A percentile compares a stretch with the other conserved stretches of the same genome.
These are phyloP conservation scores for Sphaeramia orbicularis DNA, from an alignment of 2,797 vertebrate genomes.

Conservation along the genomic window DNA sequence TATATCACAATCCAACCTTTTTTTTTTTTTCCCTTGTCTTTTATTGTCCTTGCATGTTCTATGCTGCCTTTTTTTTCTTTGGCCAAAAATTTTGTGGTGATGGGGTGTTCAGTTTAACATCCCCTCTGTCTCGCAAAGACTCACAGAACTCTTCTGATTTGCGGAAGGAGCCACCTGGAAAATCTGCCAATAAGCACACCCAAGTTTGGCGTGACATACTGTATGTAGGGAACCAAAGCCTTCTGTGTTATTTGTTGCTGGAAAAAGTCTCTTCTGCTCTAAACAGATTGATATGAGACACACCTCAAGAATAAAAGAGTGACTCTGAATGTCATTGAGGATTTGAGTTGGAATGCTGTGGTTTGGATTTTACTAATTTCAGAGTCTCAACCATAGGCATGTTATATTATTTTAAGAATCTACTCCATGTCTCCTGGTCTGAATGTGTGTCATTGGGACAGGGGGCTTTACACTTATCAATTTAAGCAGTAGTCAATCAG, in stretches of 20 bases:
- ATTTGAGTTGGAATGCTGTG: constrained; percentile 43
- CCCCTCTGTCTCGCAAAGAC: constrained; percentile 7
- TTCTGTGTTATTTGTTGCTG: constrained; percentile 24
- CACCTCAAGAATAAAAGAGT: constrained; percentile 8
- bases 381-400: constrained; percentile 21
- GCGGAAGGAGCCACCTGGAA: constrained; percentile 17
- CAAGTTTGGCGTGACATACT: constrained; percentile 18
- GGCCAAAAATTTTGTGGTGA: constrained; percentile 59
- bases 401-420: constrained; percentile 13
- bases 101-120: constrained; percentile 8
- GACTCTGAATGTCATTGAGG: constrained; percentile 30
- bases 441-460: constrained; percentile 30
- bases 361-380: constrained; percentile 25
- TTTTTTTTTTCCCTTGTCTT: constrained; percentile 9
- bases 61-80: constrained; percentile 60
- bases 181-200: constrained; percentile 27
- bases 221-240: constrained; percentile 48
- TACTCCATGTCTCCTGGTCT: constrained; percentile 19
- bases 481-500: constrained; percentile 35
- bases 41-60: constrained; percentile 53
- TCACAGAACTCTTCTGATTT: not conserved
- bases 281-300: constrained; percentile 15
- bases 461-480: constrained; percentile 17
- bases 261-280: constrained; percentile 5
- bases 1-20: constrained; percentile 30